phyloP scores from a whole-genome alignment of 2,797 vertebrate genomes.

The Lindbergichthys nudifrons region DNA sequence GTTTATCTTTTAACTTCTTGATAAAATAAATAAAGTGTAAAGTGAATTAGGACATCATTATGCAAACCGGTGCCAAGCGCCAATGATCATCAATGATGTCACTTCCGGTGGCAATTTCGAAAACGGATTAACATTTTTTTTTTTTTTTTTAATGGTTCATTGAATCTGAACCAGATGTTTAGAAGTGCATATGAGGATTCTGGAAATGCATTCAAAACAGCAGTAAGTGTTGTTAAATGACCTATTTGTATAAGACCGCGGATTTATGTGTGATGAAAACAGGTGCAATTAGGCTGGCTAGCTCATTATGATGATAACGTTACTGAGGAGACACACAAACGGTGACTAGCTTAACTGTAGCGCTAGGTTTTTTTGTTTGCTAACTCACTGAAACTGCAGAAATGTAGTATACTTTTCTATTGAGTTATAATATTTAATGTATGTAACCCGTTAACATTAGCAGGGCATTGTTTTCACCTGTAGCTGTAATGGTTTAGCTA shows the following conservation, averaged over 20 bases:
- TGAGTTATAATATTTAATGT: neutral
- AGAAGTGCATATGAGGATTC: neutral
- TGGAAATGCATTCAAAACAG: neutral
- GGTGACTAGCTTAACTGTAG: neutral
- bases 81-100: neutral
- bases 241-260: neutral
- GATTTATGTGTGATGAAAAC: slow-evolving; percentile 8
- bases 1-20: neutral
- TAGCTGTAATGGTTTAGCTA: neutral
- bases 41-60: too few species aligned
- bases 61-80: too few species aligned
- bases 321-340: neutral
- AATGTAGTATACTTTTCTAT: neutral
- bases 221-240: neutral
- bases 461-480: neutral
- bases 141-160: neutral
- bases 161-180: neutral
- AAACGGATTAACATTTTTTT: neutral
- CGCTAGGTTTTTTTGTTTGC: neutral
- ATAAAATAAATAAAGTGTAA: neutral
- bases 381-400: neutral
- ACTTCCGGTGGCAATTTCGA: neutral
- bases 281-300: neutral
- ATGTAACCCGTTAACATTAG: neutral
- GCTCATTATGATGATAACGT: neutral